Percentiles rank a stretch among this genome's conserved stretches.
Conservation (phyloP, 1,140 invertebrate genomes). For the Lucilia cuprina region DNA sequence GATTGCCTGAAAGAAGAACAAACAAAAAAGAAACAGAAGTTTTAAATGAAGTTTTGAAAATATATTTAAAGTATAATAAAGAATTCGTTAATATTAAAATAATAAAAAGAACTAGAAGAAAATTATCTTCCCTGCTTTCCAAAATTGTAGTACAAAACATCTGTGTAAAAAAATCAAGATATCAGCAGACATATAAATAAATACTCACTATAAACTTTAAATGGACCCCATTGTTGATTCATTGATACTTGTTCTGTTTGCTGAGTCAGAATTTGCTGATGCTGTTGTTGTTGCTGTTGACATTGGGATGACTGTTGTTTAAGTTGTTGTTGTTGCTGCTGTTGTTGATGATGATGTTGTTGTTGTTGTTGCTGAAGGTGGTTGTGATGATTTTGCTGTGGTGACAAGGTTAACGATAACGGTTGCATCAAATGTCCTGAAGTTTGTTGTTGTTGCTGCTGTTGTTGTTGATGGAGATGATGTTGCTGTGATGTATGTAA, state of each 20-base stretch:
- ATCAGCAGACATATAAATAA: neutral
- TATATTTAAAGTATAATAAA: too few species aligned
- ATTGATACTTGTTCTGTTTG: slow-evolving; percentile 53
- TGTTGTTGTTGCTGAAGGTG: slow-evolving; percentile 49
- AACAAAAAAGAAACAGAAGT: neutral
- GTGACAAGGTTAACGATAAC: slow-evolving; percentile 15
- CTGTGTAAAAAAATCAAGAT: neutral
- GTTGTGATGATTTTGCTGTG: slow-evolving; percentile 44
- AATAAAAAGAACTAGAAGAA: too few species aligned
- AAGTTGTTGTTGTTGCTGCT: slow-evolving; percentile 43
- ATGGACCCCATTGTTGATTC: slow-evolving; percentile 61
- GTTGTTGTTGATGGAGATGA: slow-evolving; percentile 43
- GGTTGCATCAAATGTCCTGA: slow-evolving; percentile 38
- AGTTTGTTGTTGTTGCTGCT: slow-evolving; percentile 44
- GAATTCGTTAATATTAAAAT: too few species aligned
- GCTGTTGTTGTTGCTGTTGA: slow-evolving; percentile 58
- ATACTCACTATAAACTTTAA: slow-evolving; percentile 74
- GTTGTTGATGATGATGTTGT: slow-evolving; percentile 50
- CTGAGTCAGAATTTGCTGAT: slow-evolving; percentile 48
- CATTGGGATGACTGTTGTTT: slow-evolving; percentile 40
- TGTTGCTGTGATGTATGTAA: slow-evolving; percentile 45
- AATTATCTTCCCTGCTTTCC: too few species aligned
- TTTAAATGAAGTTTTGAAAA: neutral
- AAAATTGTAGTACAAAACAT: neutral
- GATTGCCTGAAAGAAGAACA: slow-evolving; percentile 70